Evolutionary conservation across 2,113 vertebrate genomes (phyloP), one percentile per base, ranked within the genome.

Genomic region (Sceloporus undulatus): DNA sequence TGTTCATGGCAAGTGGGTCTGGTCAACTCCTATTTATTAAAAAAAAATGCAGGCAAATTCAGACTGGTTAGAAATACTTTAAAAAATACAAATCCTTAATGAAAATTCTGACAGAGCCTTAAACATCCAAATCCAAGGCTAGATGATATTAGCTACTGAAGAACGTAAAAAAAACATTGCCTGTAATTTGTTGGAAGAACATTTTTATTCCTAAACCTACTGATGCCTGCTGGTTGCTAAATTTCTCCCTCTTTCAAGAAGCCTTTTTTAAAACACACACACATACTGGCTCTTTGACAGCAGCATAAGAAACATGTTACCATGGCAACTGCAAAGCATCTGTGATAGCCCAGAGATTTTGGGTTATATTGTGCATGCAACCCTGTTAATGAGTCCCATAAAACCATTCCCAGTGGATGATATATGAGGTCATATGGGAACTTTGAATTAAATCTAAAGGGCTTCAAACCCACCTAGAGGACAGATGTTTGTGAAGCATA

Each of bases 241-340:
- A 94, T 93, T 91, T 52, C 48, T 94, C 84, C 65, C 89, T 91
- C 84, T 94, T 96, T 94, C 88, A 94, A 92, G 75, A 23, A 95
- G 68, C 2, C 19, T 79, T 54, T 94, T 96, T 88, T 78, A 82
- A 93, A 87, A 87, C 62, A 87, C 76, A 87, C 81, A 29, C 82
- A 34, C 90, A 94, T 90, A 85, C 27, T 87, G 10, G 66, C 80
- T 93, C 84, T 93, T 92, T 92, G 85, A 94, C 89, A 94, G 80
- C 87, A 92, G 66, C 84, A 87, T 93, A 89, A 89, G 68, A 94
- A 94, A 66, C 86, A 73, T 18, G 96, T 96, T 97, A 91, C 95
- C 92, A 96, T 95, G 93, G 95, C 91, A 96, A 95, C 95, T 95
- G 91, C 91, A 96, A 87, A 95, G 92, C 91, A 93, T 94, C 92